Conservation (phyloP, 2,113 vertebrate genomes). For the Cavia porcellus region DNA sequence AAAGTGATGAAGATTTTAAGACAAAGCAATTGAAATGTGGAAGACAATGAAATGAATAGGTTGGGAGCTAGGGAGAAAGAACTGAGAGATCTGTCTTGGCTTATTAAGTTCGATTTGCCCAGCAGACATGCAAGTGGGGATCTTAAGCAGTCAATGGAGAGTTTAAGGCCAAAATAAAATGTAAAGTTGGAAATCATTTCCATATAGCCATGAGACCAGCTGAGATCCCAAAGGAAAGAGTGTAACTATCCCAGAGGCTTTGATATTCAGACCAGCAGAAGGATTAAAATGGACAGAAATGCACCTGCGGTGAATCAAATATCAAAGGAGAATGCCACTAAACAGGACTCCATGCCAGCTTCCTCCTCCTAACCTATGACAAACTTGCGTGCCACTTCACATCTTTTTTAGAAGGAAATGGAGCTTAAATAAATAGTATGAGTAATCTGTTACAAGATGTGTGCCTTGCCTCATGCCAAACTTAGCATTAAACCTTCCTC, state of each 20-base stretch:
- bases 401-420: slow-evolving; percentile 15
- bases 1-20: background rate
- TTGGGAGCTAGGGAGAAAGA: background rate
- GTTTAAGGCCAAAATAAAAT: background rate
- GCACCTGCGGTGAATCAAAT: background rate
- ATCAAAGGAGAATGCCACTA: slow-evolving; percentile 1
- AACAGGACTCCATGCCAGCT: background rate
- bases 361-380: slow-evolving; percentile 22
- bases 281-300: slow-evolving; percentile 21
- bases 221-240: background rate
- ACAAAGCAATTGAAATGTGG: background rate
- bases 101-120: background rate
- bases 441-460: background rate
- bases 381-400: background rate
- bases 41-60: background rate
- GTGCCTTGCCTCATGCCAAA: background rate
- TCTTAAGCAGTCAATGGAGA: background rate
- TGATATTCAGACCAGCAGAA: background rate
- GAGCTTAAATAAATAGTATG: background rate
- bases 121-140: background rate
- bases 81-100: background rate
- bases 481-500: background rate
- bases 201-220: background rate
- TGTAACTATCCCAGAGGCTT: background rate
- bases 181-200: background rate